A percentile compares a stretch with the other conserved stretches of the same genome.
These are phyloP conservation scores for Drosophila pandora DNA, from an alignment of 1,140 invertebrate species.

Conservation along the genomic window DNA sequence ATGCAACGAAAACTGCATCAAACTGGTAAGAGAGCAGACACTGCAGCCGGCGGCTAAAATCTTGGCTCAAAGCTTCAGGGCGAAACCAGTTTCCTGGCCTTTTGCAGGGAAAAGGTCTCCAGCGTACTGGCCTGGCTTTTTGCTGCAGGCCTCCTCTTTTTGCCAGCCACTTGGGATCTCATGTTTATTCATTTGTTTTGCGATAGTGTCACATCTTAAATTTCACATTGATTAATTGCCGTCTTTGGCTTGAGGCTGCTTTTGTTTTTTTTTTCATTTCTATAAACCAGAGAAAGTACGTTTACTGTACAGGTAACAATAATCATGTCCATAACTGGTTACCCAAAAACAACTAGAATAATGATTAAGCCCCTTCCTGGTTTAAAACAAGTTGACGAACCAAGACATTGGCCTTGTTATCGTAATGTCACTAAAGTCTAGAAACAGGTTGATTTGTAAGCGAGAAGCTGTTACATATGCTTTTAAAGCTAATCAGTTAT, in stretches of 20 bases:
- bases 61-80: constrained; percentile 25
- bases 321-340: constrained; percentile 2
- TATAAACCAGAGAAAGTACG: constrained; percentile 10
- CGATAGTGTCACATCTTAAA: constrained; percentile 21
- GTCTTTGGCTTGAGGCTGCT: background rate
- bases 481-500: background rate
- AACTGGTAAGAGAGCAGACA: constrained; percentile 42
- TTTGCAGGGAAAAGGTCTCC: constrained; percentile 47
- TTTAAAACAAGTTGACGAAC: constrained; percentile 24
- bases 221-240: constrained; percentile 33
- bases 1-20: constrained; percentile 62
- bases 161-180: constrained; percentile 9
- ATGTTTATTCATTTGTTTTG: constrained; percentile 18
- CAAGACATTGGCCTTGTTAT: constrained; percentile 41
- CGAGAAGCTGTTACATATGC: constrained; percentile 10
- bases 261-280: constrained; percentile 2
- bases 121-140: constrained; percentile 28
- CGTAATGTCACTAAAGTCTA: background rate
- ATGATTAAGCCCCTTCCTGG: constrained; percentile 16
- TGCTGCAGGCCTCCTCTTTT: constrained; percentile 11
- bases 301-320: background rate
- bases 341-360: background rate
- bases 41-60: constrained; percentile 7
- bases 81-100: constrained; percentile 66
- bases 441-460: constrained; percentile 28